phyloP scores from a whole-genome alignment of 1,140 invertebrate genomes.

The Macrobrachium rosenbergii region DNA sequence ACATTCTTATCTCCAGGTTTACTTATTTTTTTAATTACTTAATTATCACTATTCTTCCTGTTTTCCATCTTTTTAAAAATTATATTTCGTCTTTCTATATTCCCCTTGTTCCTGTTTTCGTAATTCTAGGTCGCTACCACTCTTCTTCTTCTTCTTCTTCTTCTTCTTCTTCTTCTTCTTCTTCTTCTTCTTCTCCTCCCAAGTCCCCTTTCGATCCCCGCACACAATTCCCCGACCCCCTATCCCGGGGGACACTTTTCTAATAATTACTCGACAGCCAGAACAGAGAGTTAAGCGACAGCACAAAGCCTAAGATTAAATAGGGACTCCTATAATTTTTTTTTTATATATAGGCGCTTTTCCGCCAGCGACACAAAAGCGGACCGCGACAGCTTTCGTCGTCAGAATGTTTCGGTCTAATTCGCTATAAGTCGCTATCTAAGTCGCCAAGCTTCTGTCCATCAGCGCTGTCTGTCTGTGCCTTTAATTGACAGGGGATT shows the following conservation, averaged over 20 bases:
- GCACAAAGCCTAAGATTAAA: constrained; percentile 9
- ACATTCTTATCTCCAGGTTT: no score
- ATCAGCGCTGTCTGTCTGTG: no score
- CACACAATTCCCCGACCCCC: background rate
- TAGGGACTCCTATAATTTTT: constrained; percentile 5
- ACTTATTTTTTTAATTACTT: no score
- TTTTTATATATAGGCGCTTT: background rate
- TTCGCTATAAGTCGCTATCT: no score
- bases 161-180: background rate
- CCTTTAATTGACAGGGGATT: no score
- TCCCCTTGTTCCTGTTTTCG: no score
- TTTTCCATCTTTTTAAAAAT: no score
- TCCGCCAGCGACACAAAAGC: constrained; percentile 4
- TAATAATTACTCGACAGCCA: constrained; percentile 20
- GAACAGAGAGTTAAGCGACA: constrained; percentile 16
- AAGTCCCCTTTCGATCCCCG: background rate
- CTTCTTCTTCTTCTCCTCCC: background rate
- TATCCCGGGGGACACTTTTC: background rate
- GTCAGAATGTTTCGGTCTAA: background rate
- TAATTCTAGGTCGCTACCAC: no score
- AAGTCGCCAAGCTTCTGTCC: no score
- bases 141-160: no score
- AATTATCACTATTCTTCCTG: no score
- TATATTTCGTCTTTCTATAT: no score
- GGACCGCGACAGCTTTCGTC: background rate